These are phyloP conservation scores for Metridium senile DNA, from an alignment of 92 coral and sea anemone genomes.

Conservation along the genomic window DNA sequence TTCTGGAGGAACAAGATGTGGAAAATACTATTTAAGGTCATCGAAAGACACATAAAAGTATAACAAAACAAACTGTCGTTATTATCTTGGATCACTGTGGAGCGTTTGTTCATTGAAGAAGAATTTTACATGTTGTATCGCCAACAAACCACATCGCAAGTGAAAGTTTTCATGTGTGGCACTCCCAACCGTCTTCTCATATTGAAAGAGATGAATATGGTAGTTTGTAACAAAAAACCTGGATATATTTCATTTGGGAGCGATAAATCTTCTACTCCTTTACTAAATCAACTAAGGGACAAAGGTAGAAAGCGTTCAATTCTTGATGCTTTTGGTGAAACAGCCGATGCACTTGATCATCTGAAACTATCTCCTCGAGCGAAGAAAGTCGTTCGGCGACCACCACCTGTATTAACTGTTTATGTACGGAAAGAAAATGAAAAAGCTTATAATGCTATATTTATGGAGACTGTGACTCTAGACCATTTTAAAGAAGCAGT, in stretches of 20 bases:
- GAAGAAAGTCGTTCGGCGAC: slow-evolving; percentile 81
- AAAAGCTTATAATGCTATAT: slow-evolving; percentile 87
- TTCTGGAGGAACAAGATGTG: slow-evolving; percentile 10
- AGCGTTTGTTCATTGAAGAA: too few species aligned
- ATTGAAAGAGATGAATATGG: slow-evolving; percentile 62
- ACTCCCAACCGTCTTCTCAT: slow-evolving; percentile 21
- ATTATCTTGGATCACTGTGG: too few species aligned
- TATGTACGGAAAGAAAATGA: slow-evolving; percentile 84
- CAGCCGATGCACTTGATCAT: slow-evolving; percentile 80
- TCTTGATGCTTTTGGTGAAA: slow-evolving; percentile 66
- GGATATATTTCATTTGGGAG: slow-evolving; percentile 66
- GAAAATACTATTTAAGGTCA: neutral
- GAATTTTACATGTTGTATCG: too few species aligned
- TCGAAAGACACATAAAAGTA: neutral
- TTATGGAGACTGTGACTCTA: slow-evolving; percentile 71
- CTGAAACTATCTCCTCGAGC: slow-evolving; percentile 74
- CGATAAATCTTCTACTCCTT: slow-evolving; percentile 79
- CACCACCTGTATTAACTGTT: slow-evolving; percentile 79
- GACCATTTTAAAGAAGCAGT: slow-evolving; percentile 80
- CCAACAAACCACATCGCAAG: too few species aligned
- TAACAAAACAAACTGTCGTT: neutral
- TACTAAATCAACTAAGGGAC: slow-evolving; percentile 74
- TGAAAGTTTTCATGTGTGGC: slow-evolving; percentile 20
- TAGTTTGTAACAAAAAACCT: slow-evolving; percentile 67
- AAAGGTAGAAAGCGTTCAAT: slow-evolving; percentile 73